These are phyloP conservation scores for Neotoxoptera formosana DNA, from an alignment of 1,140 invertebrate genomes.

Conservation along the genomic window DNA sequence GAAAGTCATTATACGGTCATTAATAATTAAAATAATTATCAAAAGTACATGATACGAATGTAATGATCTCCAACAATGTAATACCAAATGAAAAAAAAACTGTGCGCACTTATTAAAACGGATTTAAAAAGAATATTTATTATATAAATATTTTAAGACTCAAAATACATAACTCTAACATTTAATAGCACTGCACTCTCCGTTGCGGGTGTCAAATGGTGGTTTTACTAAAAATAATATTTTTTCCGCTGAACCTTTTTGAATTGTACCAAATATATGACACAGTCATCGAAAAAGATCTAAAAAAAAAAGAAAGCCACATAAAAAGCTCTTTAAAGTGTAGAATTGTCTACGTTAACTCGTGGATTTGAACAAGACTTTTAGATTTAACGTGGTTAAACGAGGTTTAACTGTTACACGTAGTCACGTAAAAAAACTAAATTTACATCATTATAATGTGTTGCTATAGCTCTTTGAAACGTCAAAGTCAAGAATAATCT, in stretches of 20 bases:
- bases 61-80: neutral
- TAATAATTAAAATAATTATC: neutral
- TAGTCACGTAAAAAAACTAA: neutral
- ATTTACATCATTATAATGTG: neutral
- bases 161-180: neutral
- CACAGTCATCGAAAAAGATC: neutral
- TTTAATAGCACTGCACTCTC: neutral
- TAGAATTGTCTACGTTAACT: neutral
- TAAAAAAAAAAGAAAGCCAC: neutral
- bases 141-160: neutral
- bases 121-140: neutral
- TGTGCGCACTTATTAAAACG: neutral
- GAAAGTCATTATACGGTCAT: neutral
- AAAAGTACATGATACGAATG: neutral
- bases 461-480: neutral
- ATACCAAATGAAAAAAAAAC: neutral
- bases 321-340: neutral
- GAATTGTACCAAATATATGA: neutral
- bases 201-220: neutral
- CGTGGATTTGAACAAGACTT: neutral
- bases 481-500: neutral
- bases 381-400: neutral
- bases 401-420: neutral
- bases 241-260: neutral
- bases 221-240: neutral